Evolutionary conservation across 2,113 vertebrate species (phyloP).

Genomic region (Alligator mississippiensis): DNA sequence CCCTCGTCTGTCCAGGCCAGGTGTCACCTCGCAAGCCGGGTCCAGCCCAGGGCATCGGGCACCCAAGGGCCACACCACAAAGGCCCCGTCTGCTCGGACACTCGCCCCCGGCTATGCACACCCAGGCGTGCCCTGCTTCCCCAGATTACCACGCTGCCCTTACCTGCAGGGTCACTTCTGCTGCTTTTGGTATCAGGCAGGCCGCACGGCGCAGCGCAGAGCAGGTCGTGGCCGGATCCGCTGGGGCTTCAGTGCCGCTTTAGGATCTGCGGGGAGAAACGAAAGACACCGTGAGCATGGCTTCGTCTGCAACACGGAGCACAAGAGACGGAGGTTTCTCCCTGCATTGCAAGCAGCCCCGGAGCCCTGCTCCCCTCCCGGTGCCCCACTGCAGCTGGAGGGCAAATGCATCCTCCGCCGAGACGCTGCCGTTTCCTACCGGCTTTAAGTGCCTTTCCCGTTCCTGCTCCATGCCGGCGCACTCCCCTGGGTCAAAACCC

Average conservation of each 20-base stretch:
- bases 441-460: background rate
- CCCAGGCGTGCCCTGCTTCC: background rate
- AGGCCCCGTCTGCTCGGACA: too few species aligned
- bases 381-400: background rate
- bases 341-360: accelerated
- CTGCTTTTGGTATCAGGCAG: background rate
- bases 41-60: too few species aligned
- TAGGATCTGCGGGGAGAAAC: background rate
- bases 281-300: background rate
- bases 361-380: background rate
- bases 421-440: background rate
- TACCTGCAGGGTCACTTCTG: background rate
- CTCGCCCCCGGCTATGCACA: accelerated
- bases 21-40: too few species aligned
- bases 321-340: background rate
- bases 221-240: background rate
- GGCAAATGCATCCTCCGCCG: accelerated
- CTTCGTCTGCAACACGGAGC: background rate
- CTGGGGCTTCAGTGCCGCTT: background rate
- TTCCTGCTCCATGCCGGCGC: background rate
- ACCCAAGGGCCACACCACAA: background rate
- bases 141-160: background rate
- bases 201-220: background rate
- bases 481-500: background rate
- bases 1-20: too few species aligned